Evolutionary conservation across 2,888 invertebrate genomes (phyloP).

Genomic region (Boloria selene): DNA sequence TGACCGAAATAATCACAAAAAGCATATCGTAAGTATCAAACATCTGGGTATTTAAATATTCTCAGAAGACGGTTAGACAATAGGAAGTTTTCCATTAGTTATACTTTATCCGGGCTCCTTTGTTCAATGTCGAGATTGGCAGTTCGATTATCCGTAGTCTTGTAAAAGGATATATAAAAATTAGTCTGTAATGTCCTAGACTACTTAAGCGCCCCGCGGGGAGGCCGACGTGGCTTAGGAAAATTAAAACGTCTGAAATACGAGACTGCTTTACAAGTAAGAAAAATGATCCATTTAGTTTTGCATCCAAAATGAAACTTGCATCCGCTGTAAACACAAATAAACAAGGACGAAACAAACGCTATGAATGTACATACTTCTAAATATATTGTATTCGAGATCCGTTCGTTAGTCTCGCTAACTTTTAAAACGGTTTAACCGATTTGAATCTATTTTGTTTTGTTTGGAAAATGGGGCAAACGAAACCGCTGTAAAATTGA

Average conservation of each 20-base stretch:
- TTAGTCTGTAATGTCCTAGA: constrained; percentile 74
- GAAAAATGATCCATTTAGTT: constrained; percentile 57
- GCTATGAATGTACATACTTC: no score
- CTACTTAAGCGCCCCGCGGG: constrained; percentile 72
- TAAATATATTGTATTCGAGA: no score
- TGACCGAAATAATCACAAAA: no score
- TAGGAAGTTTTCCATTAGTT: constrained; percentile 62
- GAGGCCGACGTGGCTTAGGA: constrained; percentile 51
- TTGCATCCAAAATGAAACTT: constrained; percentile 45
- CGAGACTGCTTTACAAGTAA: constrained; percentile 54
- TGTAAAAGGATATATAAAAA: constrained; percentile 75
- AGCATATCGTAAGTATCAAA: background rate
- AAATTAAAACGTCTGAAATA: constrained; percentile 72
- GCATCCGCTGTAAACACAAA: background rate
- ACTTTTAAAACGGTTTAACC: no score
- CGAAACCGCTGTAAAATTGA: no score
- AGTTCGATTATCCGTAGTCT: constrained; percentile 76
- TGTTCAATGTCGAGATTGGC: constrained; percentile 73
- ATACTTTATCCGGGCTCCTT: constrained; percentile 54
- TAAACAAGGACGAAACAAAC: background rate
- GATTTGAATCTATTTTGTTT: no score
- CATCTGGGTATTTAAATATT: constrained; percentile 3
- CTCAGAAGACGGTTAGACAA: constrained; percentile 24
- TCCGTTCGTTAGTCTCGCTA: no score
- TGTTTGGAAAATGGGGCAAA: no score